Evolutionary conservation across 2,797 vertebrate genomes (phyloP).

Genomic region (Pampus argenteus): DNA sequence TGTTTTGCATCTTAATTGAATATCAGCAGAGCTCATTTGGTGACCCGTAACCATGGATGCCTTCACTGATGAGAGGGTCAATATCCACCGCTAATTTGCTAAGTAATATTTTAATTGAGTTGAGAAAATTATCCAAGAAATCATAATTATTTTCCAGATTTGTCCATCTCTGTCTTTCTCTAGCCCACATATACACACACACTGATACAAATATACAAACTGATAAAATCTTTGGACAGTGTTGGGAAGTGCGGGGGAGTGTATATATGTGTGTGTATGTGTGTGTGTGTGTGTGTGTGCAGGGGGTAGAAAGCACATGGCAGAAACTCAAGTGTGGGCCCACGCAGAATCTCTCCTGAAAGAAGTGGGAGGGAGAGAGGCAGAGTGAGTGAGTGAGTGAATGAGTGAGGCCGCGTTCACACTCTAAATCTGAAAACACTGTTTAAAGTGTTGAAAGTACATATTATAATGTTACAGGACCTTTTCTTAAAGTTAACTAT

Average conservation of each 20-base stretch:
- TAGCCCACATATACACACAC: conserved; percentile 29
- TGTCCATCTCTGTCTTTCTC: conserved; percentile 11
- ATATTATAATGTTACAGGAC: not conserved
- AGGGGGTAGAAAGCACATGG: conserved; percentile 80
- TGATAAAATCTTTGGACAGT: conserved; percentile 63
- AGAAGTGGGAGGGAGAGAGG: conserved; percentile 75
- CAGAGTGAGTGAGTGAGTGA: conserved; percentile 71
- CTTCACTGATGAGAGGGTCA: conserved; percentile 25
- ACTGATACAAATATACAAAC: conserved; percentile 57
- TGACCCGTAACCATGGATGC: not conserved
- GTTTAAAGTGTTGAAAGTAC: conserved; percentile 31
- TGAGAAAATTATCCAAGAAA: conserved; percentile 34
- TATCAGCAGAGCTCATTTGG: not conserved
- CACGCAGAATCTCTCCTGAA: conserved; percentile 80
- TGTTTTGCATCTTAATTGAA: conserved; percentile 1
- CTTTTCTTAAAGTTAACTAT: not conserved
- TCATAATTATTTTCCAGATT: conserved; percentile 41
- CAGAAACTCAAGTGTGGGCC: conserved; percentile 80
- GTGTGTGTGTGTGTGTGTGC: conserved; percentile 17
- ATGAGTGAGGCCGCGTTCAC: conserved; percentile 66
- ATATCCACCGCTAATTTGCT: not conserved
- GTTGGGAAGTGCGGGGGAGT: conserved; percentile 63
- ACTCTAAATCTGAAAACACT: conserved; percentile 49
- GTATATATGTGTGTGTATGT: conserved; percentile 29
- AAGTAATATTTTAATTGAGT: conserved; percentile 5